Base-by-base conservation (phyloP, 2,888 invertebrate species). In the Mellilla xanthometata region DNA sequence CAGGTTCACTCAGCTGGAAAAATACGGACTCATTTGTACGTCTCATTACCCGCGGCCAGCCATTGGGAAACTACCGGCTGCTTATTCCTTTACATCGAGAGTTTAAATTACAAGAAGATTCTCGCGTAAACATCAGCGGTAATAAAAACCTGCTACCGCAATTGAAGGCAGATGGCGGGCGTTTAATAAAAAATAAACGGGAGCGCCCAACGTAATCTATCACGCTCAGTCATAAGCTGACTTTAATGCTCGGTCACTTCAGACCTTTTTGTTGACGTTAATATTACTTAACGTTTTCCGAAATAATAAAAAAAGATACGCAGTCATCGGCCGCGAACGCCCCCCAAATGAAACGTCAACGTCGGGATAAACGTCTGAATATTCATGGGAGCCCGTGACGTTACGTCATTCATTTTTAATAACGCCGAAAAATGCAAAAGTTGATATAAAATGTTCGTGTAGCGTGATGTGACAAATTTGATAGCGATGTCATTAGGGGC, bases 191-290 rank as follows among this genome's bases (percentile, higher is more conserved):
- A 84, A 82, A 84, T 81, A 83, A 81, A 79, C 79, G 78, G 62
- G 66, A 66, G 56, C 62, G 65, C 65, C 68, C 69, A 70, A 56
- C 70, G 84, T 78, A 81, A 87, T 87, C 86, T 86, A 86, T 87
- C 86, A 86, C 83, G 76, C 76, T 76, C 75, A 80, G 81, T 82
- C 83, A 85, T 85, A 86, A 85, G 82, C 85, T 76, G 86, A 85
- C 85, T 85, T 84, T 87, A 85, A 85, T 85, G 84, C 84, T 84
- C 77, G 85, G 84, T 85, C 86, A 85, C 86, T 86, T 81, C 77
- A 81, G 76, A 66, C 81, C 84, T 83, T 83, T 86, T 86, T 85
- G 84, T 82, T 82, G 83, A 78, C 84, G 81, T 79, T 81, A 78
- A 82, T 83, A 81, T 82, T 82, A 81, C 81, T 79, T 81, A 79